Evolutionary conservation across 2,888 invertebrate species (phyloP).

Genomic region (Homarus gammarus): DNA sequence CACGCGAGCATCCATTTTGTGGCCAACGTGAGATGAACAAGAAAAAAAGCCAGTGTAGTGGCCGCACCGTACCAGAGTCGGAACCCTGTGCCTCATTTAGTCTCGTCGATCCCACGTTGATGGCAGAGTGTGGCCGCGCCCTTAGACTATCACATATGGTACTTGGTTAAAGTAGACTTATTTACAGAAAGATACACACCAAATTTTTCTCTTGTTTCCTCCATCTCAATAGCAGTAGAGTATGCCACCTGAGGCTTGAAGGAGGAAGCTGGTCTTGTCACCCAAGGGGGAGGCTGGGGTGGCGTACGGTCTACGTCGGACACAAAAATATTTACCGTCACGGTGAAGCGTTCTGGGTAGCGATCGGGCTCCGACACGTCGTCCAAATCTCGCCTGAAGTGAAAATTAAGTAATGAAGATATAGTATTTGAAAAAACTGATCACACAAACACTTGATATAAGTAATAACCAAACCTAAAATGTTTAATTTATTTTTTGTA

Average conservation of each 20-base stretch:
- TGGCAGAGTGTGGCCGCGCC: too few species aligned
- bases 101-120: too few species aligned
- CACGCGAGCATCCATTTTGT: too few species aligned
- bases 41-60: too few species aligned
- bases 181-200: constrained; percentile 81
- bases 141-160: too few species aligned
- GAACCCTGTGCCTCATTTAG: too few species aligned
- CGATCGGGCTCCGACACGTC: constrained; percentile 86
- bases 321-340: constrained; percentile 86
- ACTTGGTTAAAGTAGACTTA: too few species aligned
- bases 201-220: constrained; percentile 91
- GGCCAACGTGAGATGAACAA: too few species aligned
- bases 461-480: too few species aligned
- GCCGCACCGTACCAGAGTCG: too few species aligned
- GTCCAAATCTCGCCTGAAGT: constrained; percentile 86
- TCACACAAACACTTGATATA: too few species aligned
- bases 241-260: constrained; percentile 84
- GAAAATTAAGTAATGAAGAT: background rate
- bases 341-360: constrained; percentile 85
- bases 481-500: too few species aligned
- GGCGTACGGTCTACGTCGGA: constrained; percentile 86
- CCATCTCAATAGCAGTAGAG: constrained; percentile 88
- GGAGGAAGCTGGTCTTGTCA: constrained; percentile 43
- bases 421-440: background rate
- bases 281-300: constrained; percentile 85